Evolutionary conservation across 2,113 vertebrate genomes (phyloP).

Genomic region (Ctenodactylus gundi): DNA sequence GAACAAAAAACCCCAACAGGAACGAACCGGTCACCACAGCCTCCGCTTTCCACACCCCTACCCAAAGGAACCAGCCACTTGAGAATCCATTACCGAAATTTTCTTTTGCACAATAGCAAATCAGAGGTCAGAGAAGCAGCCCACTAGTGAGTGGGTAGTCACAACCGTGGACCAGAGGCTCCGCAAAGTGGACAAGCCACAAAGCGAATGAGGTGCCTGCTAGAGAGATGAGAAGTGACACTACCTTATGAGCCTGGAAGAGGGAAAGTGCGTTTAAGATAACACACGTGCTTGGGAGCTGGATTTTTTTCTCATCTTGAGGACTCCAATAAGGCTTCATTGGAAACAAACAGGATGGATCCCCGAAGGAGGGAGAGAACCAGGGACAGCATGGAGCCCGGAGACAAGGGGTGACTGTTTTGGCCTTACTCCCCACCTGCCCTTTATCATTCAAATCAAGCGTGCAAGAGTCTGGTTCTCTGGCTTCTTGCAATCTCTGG

Average conservation of each 20-base stretch:
- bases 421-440: background rate
- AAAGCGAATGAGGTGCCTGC: background rate
- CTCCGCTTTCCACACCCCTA: background rate
- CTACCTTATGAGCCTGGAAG: background rate
- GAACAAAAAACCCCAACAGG: background rate
- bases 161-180: background rate
- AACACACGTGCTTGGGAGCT: background rate
- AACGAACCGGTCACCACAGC: background rate
- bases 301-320: background rate
- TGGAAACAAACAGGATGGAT: background rate
- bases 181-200: background rate
- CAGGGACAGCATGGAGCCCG: background rate
- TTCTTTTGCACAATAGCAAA: background rate
- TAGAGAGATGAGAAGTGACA: background rate
- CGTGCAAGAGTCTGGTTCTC: background rate
- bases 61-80: background rate
- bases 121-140: background rate
- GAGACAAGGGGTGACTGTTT: background rate
- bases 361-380: background rate
- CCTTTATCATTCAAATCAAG: background rate
- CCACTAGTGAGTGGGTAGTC: background rate
- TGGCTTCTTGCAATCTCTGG: background rate
- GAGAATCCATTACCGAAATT: background rate
- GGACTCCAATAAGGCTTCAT: background rate
- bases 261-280: slow-evolving; percentile 3